Evolutionary conservation across 2,888 invertebrate species (phyloP).

Genomic region (Hirtodrosophila cameraria): DNA sequence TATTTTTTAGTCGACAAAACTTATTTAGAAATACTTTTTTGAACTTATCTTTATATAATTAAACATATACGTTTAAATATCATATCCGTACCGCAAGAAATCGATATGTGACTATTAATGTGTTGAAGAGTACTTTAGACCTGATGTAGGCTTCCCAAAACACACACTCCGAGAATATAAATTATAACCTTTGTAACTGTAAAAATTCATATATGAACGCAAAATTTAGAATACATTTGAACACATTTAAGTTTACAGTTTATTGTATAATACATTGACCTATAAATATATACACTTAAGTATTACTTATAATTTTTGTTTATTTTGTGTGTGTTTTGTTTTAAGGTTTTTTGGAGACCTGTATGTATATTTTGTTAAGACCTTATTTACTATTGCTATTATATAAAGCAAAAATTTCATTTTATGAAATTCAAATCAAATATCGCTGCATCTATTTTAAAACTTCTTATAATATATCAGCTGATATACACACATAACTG

Average conservation of each 20-base stretch:
- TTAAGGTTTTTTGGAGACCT: conserved; percentile 41
- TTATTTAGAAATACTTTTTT: no score
- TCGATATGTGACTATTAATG: no score
- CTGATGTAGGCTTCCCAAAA: no score
- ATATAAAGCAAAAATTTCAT: conserved; percentile 60
- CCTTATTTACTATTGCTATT: conserved; percentile 44
- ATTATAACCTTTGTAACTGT: no score
- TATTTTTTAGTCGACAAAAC: no score
- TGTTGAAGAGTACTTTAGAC: no score
- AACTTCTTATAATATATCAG: conserved; percentile 41
- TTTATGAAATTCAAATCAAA: conserved; percentile 56
- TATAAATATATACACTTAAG: conserved; percentile 66
- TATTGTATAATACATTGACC: conserved; percentile 70
- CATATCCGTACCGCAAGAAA: no score
- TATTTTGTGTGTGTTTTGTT: no score
- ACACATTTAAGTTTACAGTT: conserved; percentile 50
- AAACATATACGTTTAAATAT: no score
- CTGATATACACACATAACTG: conserved; percentile 43
- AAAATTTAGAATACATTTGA: conserved; percentile 20
- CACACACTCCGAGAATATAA: no score
- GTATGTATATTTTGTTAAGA: conserved; percentile 30
- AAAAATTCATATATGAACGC: background rate
- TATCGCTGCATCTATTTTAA: conserved; percentile 38
- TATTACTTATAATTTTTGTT: conserved; percentile 30
- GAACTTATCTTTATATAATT: no score